A percentile compares a stretch with the other conserved stretches of the same genome.
phyloP scores from a whole-genome alignment of 2,888 invertebrate species.

The Synanthedon myopaeformis region DNA sequence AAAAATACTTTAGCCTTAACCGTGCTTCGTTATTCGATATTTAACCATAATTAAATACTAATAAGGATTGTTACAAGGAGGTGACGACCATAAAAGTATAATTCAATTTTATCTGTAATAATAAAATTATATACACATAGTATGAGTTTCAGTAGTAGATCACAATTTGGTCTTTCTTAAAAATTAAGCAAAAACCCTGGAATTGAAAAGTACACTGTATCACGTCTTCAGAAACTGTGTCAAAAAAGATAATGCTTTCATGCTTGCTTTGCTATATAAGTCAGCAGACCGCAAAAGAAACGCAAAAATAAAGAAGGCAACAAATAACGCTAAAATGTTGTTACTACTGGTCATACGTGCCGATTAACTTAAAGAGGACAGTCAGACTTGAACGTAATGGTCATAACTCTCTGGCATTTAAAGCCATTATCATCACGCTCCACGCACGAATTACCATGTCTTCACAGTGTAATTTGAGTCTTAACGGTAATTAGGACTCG shows the following conservation, averaged over 20 bases:
- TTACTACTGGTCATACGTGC: neutral
- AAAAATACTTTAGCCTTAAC: neutral
- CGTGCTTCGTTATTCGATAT: neutral
- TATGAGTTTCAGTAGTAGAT: no score
- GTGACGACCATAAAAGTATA: conserved; percentile 1
- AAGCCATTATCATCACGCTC: conserved; percentile 1
- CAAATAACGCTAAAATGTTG: neutral
- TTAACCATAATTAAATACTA: conserved; percentile 8
- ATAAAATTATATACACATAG: no score
- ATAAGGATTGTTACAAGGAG: conserved; percentile 4
- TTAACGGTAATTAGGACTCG: neutral
- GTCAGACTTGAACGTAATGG: neutral
- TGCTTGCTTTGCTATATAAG: no score
- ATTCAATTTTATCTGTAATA: neutral
- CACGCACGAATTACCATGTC: neutral
- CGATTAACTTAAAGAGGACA: conserved; percentile 1
- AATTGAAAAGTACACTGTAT: no score
- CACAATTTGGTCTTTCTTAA: no score
- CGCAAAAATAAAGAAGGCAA: no score
- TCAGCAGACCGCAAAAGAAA: no score
- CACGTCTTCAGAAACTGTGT: no score
- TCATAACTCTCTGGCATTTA: conserved; percentile 1
- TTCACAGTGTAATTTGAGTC: neutral
- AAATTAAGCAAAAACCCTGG: no score
- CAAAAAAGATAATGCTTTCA: no score